These are phyloP conservation scores for Chelonus insularis DNA, from an alignment of 1,140 invertebrate genomes.

Conservation along the genomic window DNA sequence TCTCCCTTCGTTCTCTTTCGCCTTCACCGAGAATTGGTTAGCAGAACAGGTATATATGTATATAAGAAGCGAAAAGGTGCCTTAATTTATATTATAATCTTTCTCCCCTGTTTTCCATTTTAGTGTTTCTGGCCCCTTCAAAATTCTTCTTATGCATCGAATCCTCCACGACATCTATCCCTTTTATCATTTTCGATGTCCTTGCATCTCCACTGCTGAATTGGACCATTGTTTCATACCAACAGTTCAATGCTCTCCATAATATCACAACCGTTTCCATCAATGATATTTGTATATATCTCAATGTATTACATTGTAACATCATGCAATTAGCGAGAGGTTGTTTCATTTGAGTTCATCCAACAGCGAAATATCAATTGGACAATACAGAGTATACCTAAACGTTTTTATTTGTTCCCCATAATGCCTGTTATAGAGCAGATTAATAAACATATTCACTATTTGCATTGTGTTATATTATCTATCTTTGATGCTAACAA, in stretches of 20 bases:
- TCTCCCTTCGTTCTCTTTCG: not conserved
- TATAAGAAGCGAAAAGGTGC: slow-evolving; percentile 29
- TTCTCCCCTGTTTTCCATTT: slow-evolving; percentile 9
- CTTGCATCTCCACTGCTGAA: not conserved
- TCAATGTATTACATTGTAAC: no score
- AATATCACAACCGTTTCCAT: not conserved
- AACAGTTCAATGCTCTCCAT: not conserved
- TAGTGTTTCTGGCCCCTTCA: not conserved
- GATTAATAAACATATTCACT: not conserved
- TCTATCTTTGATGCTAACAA: no score
- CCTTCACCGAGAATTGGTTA: slow-evolving; percentile 26
- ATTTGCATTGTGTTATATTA: no score
- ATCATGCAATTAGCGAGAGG: no score
- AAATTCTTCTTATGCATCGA: not conserved
- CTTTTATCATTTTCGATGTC: not conserved
- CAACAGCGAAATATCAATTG: no score
- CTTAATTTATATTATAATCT: slow-evolving; percentile 46
- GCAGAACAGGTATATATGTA: slow-evolving; percentile 32
- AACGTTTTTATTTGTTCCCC: no score
- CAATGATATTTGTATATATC: no score
- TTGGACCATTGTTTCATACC: not conserved
- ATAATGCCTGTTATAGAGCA: not conserved
- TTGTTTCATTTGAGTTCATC: no score
- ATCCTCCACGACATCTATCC: no score
- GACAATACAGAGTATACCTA: no score